A percentile compares a stretch with the other conserved stretches of the same genome.
Conservation (phyloP, 2,797 vertebrate genomes). For the Macropodus opercularis region DNA sequence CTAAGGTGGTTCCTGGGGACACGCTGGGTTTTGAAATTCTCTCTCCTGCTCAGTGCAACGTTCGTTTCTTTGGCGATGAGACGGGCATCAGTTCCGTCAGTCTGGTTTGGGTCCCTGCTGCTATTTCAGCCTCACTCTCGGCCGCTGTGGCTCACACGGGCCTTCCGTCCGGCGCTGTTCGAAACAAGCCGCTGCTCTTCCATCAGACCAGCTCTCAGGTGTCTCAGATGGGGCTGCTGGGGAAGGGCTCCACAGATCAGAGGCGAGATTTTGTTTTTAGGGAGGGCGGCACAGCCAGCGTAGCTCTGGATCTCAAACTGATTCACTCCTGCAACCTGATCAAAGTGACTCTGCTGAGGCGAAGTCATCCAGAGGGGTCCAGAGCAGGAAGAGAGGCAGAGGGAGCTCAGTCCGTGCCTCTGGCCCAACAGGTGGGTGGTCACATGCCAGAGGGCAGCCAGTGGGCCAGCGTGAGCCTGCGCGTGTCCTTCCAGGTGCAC, state of each 20-base stretch:
- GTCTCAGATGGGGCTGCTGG: constrained; percentile 82
- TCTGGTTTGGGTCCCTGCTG: constrained; percentile 87
- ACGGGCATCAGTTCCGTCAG: constrained; percentile 87
- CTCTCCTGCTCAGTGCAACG: constrained; percentile 85
- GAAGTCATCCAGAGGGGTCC: constrained; percentile 41
- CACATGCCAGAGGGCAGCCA: constrained; percentile 89
- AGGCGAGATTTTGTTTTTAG: constrained; percentile 85
- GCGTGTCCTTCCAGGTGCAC: constrained; percentile 84
- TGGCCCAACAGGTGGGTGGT: constrained; percentile 88
- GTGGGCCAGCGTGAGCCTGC: constrained; percentile 85
- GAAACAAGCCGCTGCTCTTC: constrained; percentile 89
- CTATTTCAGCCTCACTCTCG: constrained; percentile 83
- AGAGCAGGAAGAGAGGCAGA: constrained; percentile 62
- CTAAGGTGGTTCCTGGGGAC: constrained; percentile 81
- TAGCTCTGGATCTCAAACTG: constrained; percentile 87
- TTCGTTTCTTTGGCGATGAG: constrained; percentile 87
- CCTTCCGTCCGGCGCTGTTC: constrained; percentile 85
- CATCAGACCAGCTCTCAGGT: constrained; percentile 78
- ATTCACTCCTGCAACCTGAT: constrained; percentile 89
- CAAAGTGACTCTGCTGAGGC: constrained; percentile 83
- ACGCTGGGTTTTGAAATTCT: constrained; percentile 87
- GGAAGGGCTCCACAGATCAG: constrained; percentile 70
- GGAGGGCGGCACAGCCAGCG: constrained; percentile 82
- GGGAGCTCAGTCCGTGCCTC: constrained; percentile 63
- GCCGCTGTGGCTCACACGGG: constrained; percentile 81